Conservation (phyloP, 1,140 invertebrate species). For the Heliconius hermathena region DNA sequence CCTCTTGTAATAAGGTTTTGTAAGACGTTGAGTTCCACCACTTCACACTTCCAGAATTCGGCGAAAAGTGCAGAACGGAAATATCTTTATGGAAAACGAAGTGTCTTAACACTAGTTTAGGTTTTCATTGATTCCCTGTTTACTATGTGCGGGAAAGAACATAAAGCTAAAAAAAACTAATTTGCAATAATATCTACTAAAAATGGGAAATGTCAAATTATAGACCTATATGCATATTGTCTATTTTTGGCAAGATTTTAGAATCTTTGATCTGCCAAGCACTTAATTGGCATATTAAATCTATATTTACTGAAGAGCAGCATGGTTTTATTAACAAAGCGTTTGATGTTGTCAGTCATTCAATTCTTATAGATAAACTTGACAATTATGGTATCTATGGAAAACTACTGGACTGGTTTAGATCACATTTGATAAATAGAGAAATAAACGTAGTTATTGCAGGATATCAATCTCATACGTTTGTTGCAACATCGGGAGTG, state of each 20-base stretch:
- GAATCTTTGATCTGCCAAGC: constrained; percentile 33
- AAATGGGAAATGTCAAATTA: constrained; percentile 35
- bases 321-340: constrained; percentile 41
- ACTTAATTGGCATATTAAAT: constrained; percentile 17
- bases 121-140: too few relatives aligned
- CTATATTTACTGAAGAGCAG: constrained; percentile 23
- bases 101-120: too few relatives aligned
- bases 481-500: too few relatives aligned
- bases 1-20: too few relatives aligned
- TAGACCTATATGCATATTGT: constrained; percentile 37
- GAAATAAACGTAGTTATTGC: constrained; percentile 20
- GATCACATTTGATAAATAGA: constrained; percentile 26
- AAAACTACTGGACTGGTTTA: constrained; percentile 18
- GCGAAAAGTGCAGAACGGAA: too few relatives aligned
- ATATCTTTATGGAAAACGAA: too few relatives aligned
- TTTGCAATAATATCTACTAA: too few relatives aligned
- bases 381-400: constrained; percentile 24
- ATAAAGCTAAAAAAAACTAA: too few relatives aligned
- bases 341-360: constrained; percentile 35
- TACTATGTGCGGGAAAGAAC: too few relatives aligned
- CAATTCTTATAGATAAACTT: constrained; percentile 24
- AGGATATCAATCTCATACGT: constrained; percentile 13
- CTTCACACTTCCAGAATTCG: too few relatives aligned
- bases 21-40: too few relatives aligned
- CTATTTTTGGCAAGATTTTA: constrained; percentile 32